Conservation (phyloP, 2,888 invertebrate genomes). For the Leptinotarsa juncta region DNA sequence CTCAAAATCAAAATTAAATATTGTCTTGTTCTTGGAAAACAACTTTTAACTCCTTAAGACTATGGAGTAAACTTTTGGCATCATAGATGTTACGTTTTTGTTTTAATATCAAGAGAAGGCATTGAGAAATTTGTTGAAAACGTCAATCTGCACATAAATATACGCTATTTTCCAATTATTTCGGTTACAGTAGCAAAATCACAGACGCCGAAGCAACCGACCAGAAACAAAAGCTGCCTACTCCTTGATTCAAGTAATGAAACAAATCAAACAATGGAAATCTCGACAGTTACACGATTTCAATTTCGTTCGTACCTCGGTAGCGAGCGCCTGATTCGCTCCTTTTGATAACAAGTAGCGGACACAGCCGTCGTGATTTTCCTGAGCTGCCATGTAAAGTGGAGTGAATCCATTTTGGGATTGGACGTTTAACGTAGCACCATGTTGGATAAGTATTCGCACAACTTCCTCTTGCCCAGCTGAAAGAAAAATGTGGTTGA, state of each 20-base stretch:
- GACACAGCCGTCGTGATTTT: constrained; percentile 94
- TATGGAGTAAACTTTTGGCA: too few species aligned
- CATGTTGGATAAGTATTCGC: constrained; percentile 87
- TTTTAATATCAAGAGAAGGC: too few species aligned
- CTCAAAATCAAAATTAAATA: too few species aligned
- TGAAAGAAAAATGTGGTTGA: constrained; percentile 45
- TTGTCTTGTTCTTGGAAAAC: too few species aligned
- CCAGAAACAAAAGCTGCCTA: not conserved
- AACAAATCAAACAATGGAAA: not conserved
- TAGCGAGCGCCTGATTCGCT: constrained; percentile 95
- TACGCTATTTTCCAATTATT: not conserved
- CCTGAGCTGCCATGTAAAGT: constrained; percentile 98
- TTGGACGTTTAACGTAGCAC: constrained; percentile 96
- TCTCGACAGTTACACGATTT: constrained; percentile 13
- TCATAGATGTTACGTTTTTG: too few species aligned
- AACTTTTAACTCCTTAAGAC: too few species aligned
- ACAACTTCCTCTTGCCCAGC: constrained; percentile 97
- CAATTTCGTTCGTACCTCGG: constrained; percentile 75
- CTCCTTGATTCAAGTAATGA: not conserved
- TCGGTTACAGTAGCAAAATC: not conserved
- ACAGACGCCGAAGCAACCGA: not conserved
- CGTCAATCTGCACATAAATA: too few species aligned
- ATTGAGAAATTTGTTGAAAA: not conserved
- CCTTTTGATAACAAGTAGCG: constrained; percentile 90
- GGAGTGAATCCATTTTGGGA: constrained; percentile 98